Conservation (phyloP, 1,140 invertebrate species). For the Ceratina australensis region DNA sequence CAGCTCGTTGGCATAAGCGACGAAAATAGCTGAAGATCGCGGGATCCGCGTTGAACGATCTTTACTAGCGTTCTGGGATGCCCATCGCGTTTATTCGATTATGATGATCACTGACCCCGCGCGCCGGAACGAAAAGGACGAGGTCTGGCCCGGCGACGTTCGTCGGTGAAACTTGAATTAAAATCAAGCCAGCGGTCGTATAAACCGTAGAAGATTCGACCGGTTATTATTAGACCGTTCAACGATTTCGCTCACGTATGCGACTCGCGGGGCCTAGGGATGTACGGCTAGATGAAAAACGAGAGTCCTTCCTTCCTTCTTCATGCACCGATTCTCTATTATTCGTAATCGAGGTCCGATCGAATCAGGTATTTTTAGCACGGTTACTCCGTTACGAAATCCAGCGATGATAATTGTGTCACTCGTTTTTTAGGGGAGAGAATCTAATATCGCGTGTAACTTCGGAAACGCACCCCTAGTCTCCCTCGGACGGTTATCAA, state of each 20-base stretch:
- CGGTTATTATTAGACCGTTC: conserved; percentile 73
- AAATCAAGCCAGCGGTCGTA: conserved; percentile 64
- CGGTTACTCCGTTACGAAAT: too few relatives aligned
- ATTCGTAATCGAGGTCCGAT: too few relatives aligned
- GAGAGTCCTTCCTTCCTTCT: conserved; percentile 9
- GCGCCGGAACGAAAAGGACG: conserved; percentile 44
- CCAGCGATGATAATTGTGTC: too few relatives aligned
- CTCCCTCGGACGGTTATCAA: background rate
- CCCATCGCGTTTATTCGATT: conserved; percentile 45
- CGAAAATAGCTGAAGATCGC: too few relatives aligned
- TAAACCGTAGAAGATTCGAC: conserved; percentile 63
- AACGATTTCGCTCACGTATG: conserved; percentile 72
- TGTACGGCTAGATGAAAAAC: conserved; percentile 23
- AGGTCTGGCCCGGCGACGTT: conserved; percentile 34
- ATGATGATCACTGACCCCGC: conserved; percentile 62
- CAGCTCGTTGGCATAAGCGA: too few relatives aligned
- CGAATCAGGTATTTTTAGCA: too few relatives aligned
- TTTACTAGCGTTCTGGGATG: conserved; percentile 23
- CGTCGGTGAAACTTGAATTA: conserved; percentile 56
- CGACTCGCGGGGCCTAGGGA: conserved; percentile 50
- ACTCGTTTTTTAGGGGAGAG: too few relatives aligned
- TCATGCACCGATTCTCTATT: background rate
- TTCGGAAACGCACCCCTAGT: too few relatives aligned
- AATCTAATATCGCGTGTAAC: too few relatives aligned
- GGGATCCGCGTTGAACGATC: too few relatives aligned